These are phyloP conservation scores for Deilephila porcellus DNA, from an alignment of 2,888 invertebrate genomes.

Conservation along the genomic window DNA sequence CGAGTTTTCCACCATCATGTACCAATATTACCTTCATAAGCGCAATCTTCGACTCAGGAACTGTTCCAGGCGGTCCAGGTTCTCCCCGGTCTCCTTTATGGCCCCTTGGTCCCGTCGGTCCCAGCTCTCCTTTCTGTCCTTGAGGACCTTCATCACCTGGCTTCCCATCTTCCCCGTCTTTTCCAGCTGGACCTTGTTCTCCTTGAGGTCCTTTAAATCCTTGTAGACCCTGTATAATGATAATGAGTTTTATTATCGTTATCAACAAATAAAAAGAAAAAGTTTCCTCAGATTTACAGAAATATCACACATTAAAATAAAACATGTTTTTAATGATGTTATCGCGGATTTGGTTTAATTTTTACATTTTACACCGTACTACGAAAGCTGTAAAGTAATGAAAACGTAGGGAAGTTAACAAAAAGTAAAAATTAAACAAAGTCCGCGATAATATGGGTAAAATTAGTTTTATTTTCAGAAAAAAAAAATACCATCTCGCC, in stretches of 20 bases:
- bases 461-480: too few relatives aligned
- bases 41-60: conserved; percentile 49
- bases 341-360: too few relatives aligned
- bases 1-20: background rate
- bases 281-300: too few relatives aligned
- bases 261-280: too few relatives aligned
- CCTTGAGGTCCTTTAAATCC: conserved; percentile 87
- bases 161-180: conserved; percentile 81
- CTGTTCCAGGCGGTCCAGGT: conserved; percentile 50
- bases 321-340: too few relatives aligned
- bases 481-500: conserved; percentile 70
- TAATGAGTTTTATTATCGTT: background rate
- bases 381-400: too few relatives aligned
- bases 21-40: conserved; percentile 45
- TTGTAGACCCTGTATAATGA: background rate
- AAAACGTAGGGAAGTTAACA: too few relatives aligned
- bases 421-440: too few relatives aligned
- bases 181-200: conserved; percentile 76
- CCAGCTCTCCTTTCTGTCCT: conserved; percentile 84
- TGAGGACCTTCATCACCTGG: conserved; percentile 87
- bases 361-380: too few relatives aligned
- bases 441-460: too few relatives aligned
- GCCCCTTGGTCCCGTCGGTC: conserved; percentile 55
- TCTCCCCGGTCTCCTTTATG: conserved; percentile 86
- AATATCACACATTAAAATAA: too few relatives aligned